These are phyloP conservation scores for Crax fasciolata DNA, from an alignment of 2,797 vertebrate genomes.

Conservation along the genomic window DNA sequence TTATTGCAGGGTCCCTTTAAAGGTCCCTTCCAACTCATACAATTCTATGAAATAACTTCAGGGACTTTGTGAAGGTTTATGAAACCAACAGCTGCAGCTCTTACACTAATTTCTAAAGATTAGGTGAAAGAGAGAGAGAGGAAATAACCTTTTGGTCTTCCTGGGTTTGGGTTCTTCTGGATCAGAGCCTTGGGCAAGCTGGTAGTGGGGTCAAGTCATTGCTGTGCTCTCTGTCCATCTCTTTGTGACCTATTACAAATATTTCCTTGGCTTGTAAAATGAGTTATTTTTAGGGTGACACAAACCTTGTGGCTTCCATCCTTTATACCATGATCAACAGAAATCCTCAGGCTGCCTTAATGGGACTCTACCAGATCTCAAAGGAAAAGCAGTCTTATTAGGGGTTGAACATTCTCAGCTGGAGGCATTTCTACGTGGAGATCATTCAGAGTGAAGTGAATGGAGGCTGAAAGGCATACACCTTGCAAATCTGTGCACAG, in stretches of 20 bases:
- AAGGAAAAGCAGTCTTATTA: neutral
- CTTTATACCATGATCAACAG: rapidly evolving
- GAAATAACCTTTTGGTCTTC: neutral
- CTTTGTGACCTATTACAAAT: neutral
- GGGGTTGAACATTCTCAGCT: neutral
- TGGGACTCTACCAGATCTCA: neutral
- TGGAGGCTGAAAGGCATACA: neutral
- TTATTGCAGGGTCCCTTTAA: too few species aligned
- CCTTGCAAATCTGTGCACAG: neutral
- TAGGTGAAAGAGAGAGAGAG: neutral
- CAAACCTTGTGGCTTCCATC: neutral
- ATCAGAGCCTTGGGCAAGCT: neutral
- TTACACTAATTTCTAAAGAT: neutral
- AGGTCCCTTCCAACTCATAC: too few species aligned
- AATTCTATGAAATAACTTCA: neutral
- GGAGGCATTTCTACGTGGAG: neutral
- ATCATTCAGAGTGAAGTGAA: neutral
- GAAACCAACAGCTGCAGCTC: neutral
- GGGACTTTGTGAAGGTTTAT: neutral
- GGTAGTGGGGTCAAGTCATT: neutral
- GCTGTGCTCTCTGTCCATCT: neutral
- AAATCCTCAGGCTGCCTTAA: neutral
- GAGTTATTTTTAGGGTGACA: neutral
- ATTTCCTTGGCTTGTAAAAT: neutral
- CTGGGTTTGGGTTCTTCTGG: neutral